Conservation (phyloP, 2,113 vertebrate genomes). For the Pseudopipra pipra region DNA sequence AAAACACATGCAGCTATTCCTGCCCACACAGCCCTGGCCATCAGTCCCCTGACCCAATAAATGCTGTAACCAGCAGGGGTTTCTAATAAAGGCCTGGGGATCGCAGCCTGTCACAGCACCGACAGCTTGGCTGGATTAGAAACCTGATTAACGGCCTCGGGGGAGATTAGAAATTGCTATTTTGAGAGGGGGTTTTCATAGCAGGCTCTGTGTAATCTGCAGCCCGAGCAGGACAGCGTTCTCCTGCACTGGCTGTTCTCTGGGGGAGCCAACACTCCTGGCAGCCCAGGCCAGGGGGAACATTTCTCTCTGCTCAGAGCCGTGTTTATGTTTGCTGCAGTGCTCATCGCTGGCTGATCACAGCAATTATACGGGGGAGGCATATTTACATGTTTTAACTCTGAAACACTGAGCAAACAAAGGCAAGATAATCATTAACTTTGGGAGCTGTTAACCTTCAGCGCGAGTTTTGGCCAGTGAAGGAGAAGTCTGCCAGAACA, state of each 20-base stretch:
- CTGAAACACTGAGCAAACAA: constrained; percentile 10
- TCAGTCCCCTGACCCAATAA: neutral
- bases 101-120: neutral
- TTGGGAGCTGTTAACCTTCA: constrained; percentile 11
- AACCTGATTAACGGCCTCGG: neutral
- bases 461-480: neutral
- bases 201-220: neutral
- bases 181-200: constrained; percentile 7
- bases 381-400: neutral
- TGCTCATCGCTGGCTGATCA: neutral
- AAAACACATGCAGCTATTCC: neutral
- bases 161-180: constrained; percentile 36
- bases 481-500: neutral
- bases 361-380: neutral
- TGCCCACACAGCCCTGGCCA: neutral
- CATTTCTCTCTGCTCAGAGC: neutral
- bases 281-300: neutral
- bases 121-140: constrained; percentile 40
- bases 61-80: neutral
- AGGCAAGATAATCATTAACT: constrained; percentile 49
- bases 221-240: fast-evolving
- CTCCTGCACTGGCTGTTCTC: neutral
- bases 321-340: neutral
- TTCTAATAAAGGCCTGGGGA: neutral
- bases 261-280: neutral